Evolutionary conservation across 2,888 invertebrate species (phyloP).

Genomic region (Tridacna crocea): DNA sequence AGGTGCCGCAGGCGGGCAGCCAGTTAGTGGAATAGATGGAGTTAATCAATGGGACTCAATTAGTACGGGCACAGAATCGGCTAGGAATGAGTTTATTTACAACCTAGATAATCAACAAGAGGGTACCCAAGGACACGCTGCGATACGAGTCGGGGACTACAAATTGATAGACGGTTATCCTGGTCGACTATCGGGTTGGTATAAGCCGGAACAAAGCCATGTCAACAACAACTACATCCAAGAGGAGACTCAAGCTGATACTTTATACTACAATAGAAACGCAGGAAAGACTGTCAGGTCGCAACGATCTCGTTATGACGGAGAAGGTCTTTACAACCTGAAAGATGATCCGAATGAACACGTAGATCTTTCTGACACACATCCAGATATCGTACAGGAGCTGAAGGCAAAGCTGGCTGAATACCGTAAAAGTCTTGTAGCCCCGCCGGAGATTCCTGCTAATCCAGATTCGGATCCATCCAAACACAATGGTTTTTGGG

Average conservation of each 20-base stretch:
- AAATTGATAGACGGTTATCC: conserved; percentile 83
- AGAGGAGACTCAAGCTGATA: neutral
- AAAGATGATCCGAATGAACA: conserved; percentile 55
- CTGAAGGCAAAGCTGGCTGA: conserved; percentile 34
- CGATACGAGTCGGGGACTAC: conserved; percentile 80
- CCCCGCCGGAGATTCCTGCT: conserved; percentile 6
- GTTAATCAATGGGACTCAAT: conserved; percentile 65
- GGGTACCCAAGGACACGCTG: conserved; percentile 31
- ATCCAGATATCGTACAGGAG: conserved; percentile 40
- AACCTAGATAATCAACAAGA: conserved; percentile 60
- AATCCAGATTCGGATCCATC: conserved; percentile 47
- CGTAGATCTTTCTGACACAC: conserved; percentile 35
- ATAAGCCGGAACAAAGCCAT: conserved; percentile 51
- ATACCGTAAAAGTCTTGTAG: conserved; percentile 35
- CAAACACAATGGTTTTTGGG: conserved; percentile 59
- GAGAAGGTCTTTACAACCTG: conserved; percentile 32
- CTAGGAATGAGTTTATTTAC: conserved; percentile 66
- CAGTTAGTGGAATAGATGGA: conserved; percentile 60
- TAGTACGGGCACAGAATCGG: conserved; percentile 35
- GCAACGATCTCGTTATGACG: neutral
- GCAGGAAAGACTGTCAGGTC: neutral
- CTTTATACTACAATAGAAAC: neutral
- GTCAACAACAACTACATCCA: neutral
- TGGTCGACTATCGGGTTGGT: conserved; percentile 79
- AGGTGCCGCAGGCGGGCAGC: conserved; percentile 79